Percentiles rank a stretch among this genome's conserved stretches.
phyloP scores from a whole-genome alignment of 2,797 vertebrate genomes.

The Ambastaia sidthimunki region DNA sequence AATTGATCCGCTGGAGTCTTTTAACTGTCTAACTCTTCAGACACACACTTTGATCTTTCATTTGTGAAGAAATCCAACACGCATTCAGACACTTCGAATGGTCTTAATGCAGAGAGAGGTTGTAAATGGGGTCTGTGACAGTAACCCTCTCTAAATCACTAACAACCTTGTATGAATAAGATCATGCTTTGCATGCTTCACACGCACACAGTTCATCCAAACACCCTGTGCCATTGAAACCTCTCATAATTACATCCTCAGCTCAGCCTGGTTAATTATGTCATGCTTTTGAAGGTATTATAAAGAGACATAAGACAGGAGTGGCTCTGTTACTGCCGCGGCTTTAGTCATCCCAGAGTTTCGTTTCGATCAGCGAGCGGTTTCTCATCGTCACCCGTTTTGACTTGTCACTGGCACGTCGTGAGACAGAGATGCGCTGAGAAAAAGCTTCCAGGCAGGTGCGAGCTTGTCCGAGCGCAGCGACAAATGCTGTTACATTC shows the following conservation, averaged over 20 bases:
- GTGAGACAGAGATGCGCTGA: constrained; percentile 3
- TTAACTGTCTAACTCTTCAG: constrained; percentile 28
- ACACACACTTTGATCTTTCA: constrained; percentile 32
- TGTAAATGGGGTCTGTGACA: constrained; percentile 31
- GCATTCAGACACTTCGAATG: constrained; percentile 29
- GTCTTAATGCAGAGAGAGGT: constrained; percentile 25
- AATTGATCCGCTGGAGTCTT: constrained; percentile 10
- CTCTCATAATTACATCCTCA: constrained; percentile 17
- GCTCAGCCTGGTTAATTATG: neutral
- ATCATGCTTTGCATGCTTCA: neutral
- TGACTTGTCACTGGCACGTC: constrained; percentile 40
- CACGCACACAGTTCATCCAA: constrained; percentile 8
- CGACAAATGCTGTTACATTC: constrained; percentile 52
- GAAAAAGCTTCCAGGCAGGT: constrained; percentile 45
- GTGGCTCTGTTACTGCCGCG: neutral
- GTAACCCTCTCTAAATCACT: constrained; percentile 15
- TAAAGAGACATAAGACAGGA: constrained; percentile 27
- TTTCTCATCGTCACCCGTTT: constrained; percentile 42
- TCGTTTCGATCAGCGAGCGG: neutral
- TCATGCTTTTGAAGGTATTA: constrained; percentile 36
- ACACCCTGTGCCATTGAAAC: constrained; percentile 24
- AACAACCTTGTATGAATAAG: constrained; percentile 3
- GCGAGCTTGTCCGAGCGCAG: constrained; percentile 31
- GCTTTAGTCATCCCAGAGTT: constrained; percentile 48
- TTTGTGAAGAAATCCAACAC: constrained; percentile 12